Percentiles rank a stretch among this genome's conserved stretches.
Conservation (phyloP, 1,140 invertebrate genomes). For the Drosophila parabipectinata region DNA sequence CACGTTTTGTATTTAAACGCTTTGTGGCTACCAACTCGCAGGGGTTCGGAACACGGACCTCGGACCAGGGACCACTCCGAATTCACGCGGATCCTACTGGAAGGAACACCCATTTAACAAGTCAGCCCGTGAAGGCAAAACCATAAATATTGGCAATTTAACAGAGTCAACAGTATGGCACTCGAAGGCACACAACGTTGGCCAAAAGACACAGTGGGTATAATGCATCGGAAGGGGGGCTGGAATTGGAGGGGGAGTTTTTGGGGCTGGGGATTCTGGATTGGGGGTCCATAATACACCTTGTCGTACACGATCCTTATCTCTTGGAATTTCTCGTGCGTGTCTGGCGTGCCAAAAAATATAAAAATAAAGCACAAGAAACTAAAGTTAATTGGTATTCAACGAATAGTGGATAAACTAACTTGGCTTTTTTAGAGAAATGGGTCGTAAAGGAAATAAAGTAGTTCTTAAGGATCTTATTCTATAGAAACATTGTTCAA, state of each 20-base stretch:
- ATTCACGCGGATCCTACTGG: conserved; percentile 27
- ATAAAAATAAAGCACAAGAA: conserved; percentile 60
- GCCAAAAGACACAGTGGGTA: conserved; percentile 12
- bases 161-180: conserved; percentile 83
- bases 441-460: not conserved
- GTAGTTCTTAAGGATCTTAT: not conserved
- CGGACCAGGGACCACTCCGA: not conserved
- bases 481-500: no score
- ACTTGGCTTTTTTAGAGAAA: not conserved
- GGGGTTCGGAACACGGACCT: conserved; percentile 10
- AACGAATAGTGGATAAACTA: conserved; percentile 45
- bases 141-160: conserved; percentile 83
- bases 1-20: conserved; percentile 80
- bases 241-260: conserved; percentile 4
- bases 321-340: conserved; percentile 81
- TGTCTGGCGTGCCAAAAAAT: conserved; percentile 75
- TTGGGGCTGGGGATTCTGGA: conserved; percentile 10
- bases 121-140: conserved; percentile 68
- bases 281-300: conserved; percentile 80
- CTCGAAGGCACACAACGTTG: conserved; percentile 55
- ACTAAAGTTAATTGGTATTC: not conserved
- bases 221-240: conserved; percentile 9
- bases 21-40: conserved; percentile 70
- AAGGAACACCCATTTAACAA: conserved; percentile 83
- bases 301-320: conserved; percentile 83